A percentile compares a stretch with the other conserved stretches of the same genome.
These are phyloP conservation scores for Phrynocephalus vlangalii DNA, from an alignment of 2,797 vertebrate species.

Conservation along the genomic window DNA sequence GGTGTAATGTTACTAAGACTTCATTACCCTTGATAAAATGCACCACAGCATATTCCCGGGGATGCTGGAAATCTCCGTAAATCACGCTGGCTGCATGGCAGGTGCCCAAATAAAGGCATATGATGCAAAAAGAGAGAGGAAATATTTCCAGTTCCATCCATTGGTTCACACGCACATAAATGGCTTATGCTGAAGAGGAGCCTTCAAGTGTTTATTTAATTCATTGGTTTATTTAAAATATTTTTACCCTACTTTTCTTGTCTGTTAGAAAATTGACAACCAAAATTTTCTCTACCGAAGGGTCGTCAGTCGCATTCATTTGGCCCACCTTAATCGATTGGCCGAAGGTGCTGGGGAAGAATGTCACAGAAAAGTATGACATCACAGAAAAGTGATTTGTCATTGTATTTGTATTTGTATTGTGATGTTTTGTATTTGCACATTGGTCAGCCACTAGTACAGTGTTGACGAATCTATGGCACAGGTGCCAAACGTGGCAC, in stretches of 20 bases:
- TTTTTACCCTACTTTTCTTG: conserved; percentile 14
- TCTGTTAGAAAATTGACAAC: conserved; percentile 66
- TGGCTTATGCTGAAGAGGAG: conserved; percentile 62
- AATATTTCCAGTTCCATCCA: conserved; percentile 66
- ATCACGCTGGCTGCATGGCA: conserved; percentile 73
- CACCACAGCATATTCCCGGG: conserved; percentile 72
- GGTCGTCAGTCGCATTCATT: not conserved
- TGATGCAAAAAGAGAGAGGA: conserved; percentile 62
- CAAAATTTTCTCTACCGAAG: conserved; percentile 16
- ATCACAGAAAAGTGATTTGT: too few relatives aligned
- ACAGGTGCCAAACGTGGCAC: too few relatives aligned
- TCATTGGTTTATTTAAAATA: too few relatives aligned
- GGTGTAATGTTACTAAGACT: conserved; percentile 69
- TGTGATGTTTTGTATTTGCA: too few relatives aligned
- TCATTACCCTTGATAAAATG: conserved; percentile 74
- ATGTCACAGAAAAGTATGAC: too few relatives aligned
- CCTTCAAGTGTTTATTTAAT: conserved; percentile 58
- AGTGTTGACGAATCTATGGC: too few relatives aligned
- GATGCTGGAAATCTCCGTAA: conserved; percentile 75
- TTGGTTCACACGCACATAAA: conserved; percentile 60
- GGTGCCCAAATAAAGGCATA: conserved; percentile 76
- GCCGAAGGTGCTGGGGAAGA: not conserved
- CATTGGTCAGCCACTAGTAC: too few relatives aligned
- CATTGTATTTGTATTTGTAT: too few relatives aligned
- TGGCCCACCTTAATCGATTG: not conserved